Evolutionary conservation across 2,113 vertebrate genomes (phyloP), one percentile per base, ranked within the genome.

Genomic region (Cisticola juncidis): DNA sequence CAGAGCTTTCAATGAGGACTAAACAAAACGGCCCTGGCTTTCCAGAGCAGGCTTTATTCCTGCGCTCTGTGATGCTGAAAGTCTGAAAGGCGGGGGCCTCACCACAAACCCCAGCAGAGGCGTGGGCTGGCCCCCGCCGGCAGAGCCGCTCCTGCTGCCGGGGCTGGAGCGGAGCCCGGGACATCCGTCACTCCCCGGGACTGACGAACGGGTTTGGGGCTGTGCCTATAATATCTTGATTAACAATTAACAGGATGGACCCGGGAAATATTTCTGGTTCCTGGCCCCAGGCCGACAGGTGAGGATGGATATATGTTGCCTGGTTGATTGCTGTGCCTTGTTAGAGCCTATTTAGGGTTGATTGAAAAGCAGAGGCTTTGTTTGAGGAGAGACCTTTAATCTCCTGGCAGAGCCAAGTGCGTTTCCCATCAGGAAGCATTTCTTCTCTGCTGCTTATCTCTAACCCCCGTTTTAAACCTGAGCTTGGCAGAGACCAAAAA

Each of bases 351-450:
- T 91, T 92, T 88, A 86, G 6, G 40, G 53, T 36, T 86, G 95
- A 88, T 79, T 84, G 92, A 92, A 93, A 96, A 91, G 92, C 87
- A 91, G n/a, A 60, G 91, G 90, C 94, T 96, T 86, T 94, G 83
- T 90, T 31, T 47, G 84, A 95, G 91, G 84, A 86, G 78, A 95
- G 85, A 88, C 92, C 89, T 94, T 93, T 94, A 65, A 95, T 97
- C 82, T 93, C 77, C 86, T 97, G 81, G 57, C 53, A 91, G 61
- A 91, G 81, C 83, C 29, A 51, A 91, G 90, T 65, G 71, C 2
- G 25, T 68, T 93, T 80, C 90, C 92, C 85, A 91, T 95, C 71
- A 90, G 81, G 95, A 95, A 88, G 8, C 1, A 0, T 90, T 95
- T 86, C 74, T 88, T 96, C 92, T 95, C 91, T 90, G 58, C 72